Conservation (phyloP, 2,797 vertebrate genomes). For the Philypnodon macrostomus region DNA sequence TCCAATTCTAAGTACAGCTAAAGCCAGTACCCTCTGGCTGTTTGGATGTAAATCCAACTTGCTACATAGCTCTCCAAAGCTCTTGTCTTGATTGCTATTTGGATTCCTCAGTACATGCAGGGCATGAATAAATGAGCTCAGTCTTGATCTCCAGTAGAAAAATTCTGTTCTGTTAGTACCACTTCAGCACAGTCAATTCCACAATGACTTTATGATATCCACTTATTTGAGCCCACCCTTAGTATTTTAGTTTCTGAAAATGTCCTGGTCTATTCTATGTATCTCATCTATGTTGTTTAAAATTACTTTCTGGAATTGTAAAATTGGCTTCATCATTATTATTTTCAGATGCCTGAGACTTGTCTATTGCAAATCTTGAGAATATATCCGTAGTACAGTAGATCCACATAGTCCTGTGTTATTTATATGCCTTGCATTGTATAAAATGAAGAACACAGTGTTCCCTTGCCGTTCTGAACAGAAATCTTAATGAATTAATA, state of each 20-base stretch:
- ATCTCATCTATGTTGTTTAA: no score
- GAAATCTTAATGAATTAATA: slow-evolving; percentile 83
- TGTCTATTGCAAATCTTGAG: slow-evolving; percentile 48
- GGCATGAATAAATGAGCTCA: slow-evolving; percentile 58
- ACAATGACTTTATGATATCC: slow-evolving; percentile 13
- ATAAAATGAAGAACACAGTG: slow-evolving; percentile 74
- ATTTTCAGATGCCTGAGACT: slow-evolving; percentile 43
- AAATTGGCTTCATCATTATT: slow-evolving; percentile 19
- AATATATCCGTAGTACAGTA: slow-evolving; percentile 42
- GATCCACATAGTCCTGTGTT: slow-evolving; percentile 50
- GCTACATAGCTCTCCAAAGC: slow-evolving; percentile 66
- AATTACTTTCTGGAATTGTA: not conserved
- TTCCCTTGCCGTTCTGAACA: slow-evolving; percentile 74
- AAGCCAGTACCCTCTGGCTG: slow-evolving; percentile 66
- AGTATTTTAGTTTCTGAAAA: not conserved
- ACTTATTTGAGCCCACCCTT: slow-evolving; percentile 14
- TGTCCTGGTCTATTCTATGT: no score
- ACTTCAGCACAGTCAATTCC: slow-evolving; percentile 32
- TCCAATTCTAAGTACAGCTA: slow-evolving; percentile 67
- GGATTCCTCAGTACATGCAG: slow-evolving; percentile 51
- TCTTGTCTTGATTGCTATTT: slow-evolving; percentile 69
- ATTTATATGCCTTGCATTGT: slow-evolving; percentile 71
- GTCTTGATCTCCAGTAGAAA: slow-evolving; percentile 56
- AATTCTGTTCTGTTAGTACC: slow-evolving; percentile 35
- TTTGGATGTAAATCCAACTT: slow-evolving; percentile 73